Evolutionary conservation across 1,140 invertebrate genomes (phyloP), one percentile per base, ranked within the genome.

Genomic region (Diabrotica virgifera): DNA sequence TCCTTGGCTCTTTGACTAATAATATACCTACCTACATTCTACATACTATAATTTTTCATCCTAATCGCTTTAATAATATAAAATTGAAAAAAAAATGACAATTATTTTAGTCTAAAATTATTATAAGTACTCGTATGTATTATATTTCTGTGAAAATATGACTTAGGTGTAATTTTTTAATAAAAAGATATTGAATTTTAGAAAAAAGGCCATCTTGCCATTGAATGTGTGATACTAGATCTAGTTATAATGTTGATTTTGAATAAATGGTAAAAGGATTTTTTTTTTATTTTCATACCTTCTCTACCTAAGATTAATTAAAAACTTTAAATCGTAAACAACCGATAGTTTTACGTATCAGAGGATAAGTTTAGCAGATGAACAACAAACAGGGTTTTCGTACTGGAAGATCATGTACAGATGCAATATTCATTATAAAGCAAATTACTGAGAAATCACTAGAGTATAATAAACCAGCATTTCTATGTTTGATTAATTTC

Each of bases 151-250:
- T 24, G 24, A 46, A 46, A 46, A 10, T 46, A 46, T 46, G 8
- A 46, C 40, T 46, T 46, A 46, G 40, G n/a, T 46, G 40, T 46
- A 46, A 10, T 46, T 46, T 46, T 46, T 46, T 46, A 46, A 10
- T 46, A 10, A 46, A 46, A 46, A 46, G n/a, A 10, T 46, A 46
- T 46, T 10, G 2, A 46, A 46, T 46, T 46, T 46, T 46, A 46
- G n/a, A 46, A 46, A n/a, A 46, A 46, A 46, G n/a, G 40, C n/a
- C 40, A 46, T 46, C 40, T 46, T 46, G 40, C 40, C 40, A 46
- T 46, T 46, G 40, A 46, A 46, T 10, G 40, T 46, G 40, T 46
- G 40, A 46, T 46, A 46, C 40, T 46, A 46, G 40, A 46, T 46
- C 40, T 46, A 46, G 40, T 8, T 10, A 10, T 46, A n/a, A 10